Base-by-base conservation (phyloP, 92 coral and sea anemone species). In the Pocillopora grandis region DNA sequence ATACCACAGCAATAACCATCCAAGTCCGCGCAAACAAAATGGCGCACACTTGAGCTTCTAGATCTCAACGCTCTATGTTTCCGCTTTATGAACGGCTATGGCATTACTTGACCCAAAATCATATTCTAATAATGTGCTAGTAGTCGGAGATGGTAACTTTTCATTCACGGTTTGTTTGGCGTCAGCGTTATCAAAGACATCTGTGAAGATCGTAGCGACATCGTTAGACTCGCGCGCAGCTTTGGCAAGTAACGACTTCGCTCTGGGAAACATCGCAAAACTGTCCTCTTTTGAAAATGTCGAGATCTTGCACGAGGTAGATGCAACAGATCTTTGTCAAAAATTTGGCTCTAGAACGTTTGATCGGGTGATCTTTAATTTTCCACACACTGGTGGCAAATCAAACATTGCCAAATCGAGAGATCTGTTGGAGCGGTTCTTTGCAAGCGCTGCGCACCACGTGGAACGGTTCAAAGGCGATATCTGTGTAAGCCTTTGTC, bases 91-190 rank as follows among this genome's bases (percentile, higher is more conserved):
- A 10, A 11, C 65, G 10, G 19, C 52, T 18, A 94, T 94, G 92
- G 95, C 94, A 23, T 84, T 96, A 14, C 91, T 91, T n/a, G 62
- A 72, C 19, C 85, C 89, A 57, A 79, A 88, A 17, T 86, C 89
- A 61, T 88, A 88, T 81, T 84, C 91, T 23, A 87, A 91, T 31
- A 85, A 89, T 77, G 92, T 94, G 33, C 88, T 94, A 42, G 89
- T 96, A n/a, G 97, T 94, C 10, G 99, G 99, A 70, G 99, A 94
- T 89, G 99, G 98, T 21, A 96, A 96, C 68, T 96, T 94, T 76
- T 96, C 99, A n/a, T 96, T 96, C 79, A 90, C 99, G 7, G 65
- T 89, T 15, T 96, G 95, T 64, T 85, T 96, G 62, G 95, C 98
- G 5, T 62, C 73, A 35, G 90, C 80, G 60, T 79, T 90, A 63